These are phyloP conservation scores for Coptotermes formosanus DNA, from an alignment of 1,140 invertebrate species.

Conservation along the genomic window DNA sequence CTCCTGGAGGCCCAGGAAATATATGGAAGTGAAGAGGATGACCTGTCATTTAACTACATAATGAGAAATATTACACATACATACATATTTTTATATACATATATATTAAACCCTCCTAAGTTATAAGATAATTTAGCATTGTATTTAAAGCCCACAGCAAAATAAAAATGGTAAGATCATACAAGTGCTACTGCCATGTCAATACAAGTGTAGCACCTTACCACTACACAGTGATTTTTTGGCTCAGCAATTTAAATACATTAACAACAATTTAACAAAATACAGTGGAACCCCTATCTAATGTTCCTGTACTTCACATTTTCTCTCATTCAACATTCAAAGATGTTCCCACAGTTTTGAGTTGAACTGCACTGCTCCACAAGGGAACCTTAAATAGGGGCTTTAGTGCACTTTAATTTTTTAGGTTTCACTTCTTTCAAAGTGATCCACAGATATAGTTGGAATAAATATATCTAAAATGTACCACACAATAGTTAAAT, in stretches of 20 bases:
- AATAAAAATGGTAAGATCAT: background rate
- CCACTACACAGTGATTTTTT: background rate
- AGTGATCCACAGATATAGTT: background rate
- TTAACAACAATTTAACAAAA: background rate
- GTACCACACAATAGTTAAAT: background rate
- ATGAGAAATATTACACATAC: background rate
- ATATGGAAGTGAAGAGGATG: no score
- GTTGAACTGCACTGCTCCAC: no score
- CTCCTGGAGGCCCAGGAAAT: no score
- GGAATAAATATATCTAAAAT: background rate
- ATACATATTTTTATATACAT: no score
- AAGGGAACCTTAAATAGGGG: no score
- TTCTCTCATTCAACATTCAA: no score
- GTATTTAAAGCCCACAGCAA: background rate
- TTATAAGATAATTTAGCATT: background rate
- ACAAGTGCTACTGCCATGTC: background rate
- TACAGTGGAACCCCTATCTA: no score
- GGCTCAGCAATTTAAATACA: background rate
- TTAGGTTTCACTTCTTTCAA: background rate
- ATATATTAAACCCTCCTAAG: background rate
- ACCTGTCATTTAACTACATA: no score
- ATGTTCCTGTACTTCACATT: no score
- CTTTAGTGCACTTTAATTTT: no score
- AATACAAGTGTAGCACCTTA: no score
- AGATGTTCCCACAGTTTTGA: no score